These are phyloP conservation scores for Phrynocephalus forsythii DNA, from an alignment of 2,797 vertebrate genomes.

Conservation along the genomic window DNA sequence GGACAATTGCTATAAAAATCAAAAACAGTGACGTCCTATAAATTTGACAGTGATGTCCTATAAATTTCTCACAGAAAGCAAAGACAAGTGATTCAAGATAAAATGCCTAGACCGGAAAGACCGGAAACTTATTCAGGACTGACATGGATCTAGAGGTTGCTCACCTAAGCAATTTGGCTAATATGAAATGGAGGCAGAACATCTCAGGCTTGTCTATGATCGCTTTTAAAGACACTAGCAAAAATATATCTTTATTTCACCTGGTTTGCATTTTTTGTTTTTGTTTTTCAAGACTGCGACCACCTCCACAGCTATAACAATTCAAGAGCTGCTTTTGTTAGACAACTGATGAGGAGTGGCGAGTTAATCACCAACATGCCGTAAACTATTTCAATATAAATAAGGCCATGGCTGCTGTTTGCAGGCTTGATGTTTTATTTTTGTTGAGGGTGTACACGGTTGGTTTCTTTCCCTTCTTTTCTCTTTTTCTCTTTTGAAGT, in stretches of 20 bases:
- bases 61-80: no score
- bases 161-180: not conserved
- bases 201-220: not conserved
- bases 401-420: constrained; percentile 30
- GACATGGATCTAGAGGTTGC: not conserved
- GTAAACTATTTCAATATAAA: not conserved
- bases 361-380: not conserved
- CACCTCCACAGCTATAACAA: not conserved
- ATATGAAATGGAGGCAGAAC: not conserved
- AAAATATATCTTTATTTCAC: not conserved
- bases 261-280: not conserved
- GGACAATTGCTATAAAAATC: no score
- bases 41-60: not conserved
- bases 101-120: not conserved
- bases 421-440: not conserved
- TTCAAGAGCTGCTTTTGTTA: not conserved
- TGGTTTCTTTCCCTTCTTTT: constrained; percentile 27
- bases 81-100: not conserved
- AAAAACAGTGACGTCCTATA: not conserved
- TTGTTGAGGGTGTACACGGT: constrained; percentile 1
- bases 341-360: not conserved
- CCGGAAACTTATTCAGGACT: not conserved
- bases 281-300: not conserved
- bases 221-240: not conserved
- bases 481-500: constrained; percentile 11